Evolutionary conservation across 2,888 invertebrate genomes (phyloP).

Genomic region (Carpatolechia fugitivella): DNA sequence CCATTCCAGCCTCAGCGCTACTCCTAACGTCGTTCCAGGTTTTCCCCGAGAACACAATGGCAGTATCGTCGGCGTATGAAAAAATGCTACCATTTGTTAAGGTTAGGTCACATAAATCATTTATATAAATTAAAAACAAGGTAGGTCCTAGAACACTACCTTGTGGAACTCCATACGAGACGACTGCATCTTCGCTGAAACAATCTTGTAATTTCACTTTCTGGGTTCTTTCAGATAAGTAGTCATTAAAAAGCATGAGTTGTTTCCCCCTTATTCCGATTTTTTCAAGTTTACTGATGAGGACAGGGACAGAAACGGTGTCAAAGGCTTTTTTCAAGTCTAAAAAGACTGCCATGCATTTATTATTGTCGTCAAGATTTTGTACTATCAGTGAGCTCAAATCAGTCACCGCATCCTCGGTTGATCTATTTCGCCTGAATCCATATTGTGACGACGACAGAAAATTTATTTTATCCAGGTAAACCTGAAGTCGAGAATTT

Average conservation of each 20-base stretch:
- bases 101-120: not conserved
- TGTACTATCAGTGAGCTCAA: not conserved
- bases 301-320: not conserved
- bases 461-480: not conserved
- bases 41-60: not conserved
- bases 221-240: not conserved
- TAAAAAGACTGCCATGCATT: not conserved
- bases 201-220: not conserved
- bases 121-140: not conserved
- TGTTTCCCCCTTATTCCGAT: not conserved
- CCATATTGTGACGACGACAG: not conserved
- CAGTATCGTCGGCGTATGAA: not conserved
- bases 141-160: not conserved
- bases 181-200: not conserved
- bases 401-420: not conserved
- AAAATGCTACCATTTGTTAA: not conserved
- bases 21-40: not conserved
- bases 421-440: not conserved
- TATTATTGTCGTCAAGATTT: not conserved
- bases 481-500: not conserved
- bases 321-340: not conserved
- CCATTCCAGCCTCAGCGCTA: not conserved
- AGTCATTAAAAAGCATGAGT: not conserved
- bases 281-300: not conserved
- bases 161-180: not conserved